phyloP scores from a whole-genome alignment of 2,888 invertebrate genomes.

The Cosmopolites sordidus region DNA sequence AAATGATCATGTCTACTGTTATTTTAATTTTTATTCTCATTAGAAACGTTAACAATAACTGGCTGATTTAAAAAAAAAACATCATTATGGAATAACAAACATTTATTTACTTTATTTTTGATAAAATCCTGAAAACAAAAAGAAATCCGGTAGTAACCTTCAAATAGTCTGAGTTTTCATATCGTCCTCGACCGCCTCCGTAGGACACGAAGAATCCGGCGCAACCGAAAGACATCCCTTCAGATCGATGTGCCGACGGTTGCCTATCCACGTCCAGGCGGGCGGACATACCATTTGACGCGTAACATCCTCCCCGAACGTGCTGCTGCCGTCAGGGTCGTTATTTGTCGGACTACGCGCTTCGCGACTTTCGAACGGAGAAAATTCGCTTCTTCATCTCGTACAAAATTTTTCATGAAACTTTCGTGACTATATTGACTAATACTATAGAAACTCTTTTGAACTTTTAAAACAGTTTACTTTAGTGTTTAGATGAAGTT shows the following conservation, averaged over 20 bases:
- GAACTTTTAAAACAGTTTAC: not conserved
- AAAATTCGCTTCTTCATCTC: not conserved
- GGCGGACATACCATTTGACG: constrained; percentile 14
- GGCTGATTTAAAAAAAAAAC: too few species aligned
- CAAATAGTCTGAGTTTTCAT: not conserved
- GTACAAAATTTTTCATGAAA: not conserved
- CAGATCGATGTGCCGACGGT: constrained; percentile 25
- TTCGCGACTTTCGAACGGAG: constrained; percentile 1
- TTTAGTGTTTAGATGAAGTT: too few species aligned
- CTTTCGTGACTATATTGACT: not conserved
- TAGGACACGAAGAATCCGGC: constrained; percentile 22
- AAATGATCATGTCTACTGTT: too few species aligned
- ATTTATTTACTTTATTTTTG: too few species aligned
- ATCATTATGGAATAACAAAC: too few species aligned
- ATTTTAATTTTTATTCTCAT: too few species aligned
- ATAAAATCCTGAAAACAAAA: too few species aligned
- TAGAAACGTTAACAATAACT: too few species aligned
- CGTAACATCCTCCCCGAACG: constrained; percentile 13
- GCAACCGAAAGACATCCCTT: constrained; percentile 20
- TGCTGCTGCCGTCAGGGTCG: not conserved
- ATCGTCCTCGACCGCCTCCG: constrained; percentile 17
- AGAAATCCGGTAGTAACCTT: too few species aligned
- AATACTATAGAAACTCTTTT: too few species aligned
- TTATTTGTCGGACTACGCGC: constrained; percentile 4
- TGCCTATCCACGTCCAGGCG: constrained; percentile 10